Evolutionary conservation across 2,888 invertebrate genomes (phyloP).

Genomic region (Athetis lepigone): DNA sequence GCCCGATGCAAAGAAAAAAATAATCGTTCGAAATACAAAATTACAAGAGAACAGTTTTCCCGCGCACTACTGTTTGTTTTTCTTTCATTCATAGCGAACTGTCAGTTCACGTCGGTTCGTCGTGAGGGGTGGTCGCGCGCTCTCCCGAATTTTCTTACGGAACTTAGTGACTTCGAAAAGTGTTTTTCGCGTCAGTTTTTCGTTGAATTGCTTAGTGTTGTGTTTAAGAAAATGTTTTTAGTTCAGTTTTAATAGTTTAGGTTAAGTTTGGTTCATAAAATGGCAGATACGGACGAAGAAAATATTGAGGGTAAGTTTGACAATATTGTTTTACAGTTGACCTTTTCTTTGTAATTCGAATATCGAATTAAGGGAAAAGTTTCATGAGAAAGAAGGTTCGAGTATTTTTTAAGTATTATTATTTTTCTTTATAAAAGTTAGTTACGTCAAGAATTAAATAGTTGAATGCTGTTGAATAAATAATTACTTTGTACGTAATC

Average conservation of each 20-base stretch:
- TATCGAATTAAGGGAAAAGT: neutral
- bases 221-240: conserved; percentile 62
- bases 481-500: conserved; percentile 18
- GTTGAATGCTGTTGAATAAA: conserved; percentile 36
- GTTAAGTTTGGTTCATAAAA: conserved; percentile 65
- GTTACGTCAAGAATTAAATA: conserved; percentile 12
- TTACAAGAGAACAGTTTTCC: conserved; percentile 54
- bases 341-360: conserved; percentile 26
- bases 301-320: conserved; percentile 75
- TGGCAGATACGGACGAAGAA: conserved; percentile 79
- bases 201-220: conserved; percentile 56
- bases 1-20: conserved; percentile 17
- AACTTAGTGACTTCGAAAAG: conserved; percentile 64
- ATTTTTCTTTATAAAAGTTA: neutral
- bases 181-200: conserved; percentile 42
- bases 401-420: neutral
- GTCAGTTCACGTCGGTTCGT: conserved; percentile 63
- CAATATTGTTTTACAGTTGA: conserved; percentile 1
- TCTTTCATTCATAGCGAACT: conserved; percentile 59
- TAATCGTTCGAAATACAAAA: conserved; percentile 50
- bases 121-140: conserved; percentile 65
- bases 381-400: conserved; percentile 1
- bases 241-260: conserved; percentile 64
- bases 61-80: conserved; percentile 58
- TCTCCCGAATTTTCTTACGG: conserved; percentile 61